Evolutionary conservation across 2,797 vertebrate genomes (phyloP).

Genomic region (Sandelia bainsii): DNA sequence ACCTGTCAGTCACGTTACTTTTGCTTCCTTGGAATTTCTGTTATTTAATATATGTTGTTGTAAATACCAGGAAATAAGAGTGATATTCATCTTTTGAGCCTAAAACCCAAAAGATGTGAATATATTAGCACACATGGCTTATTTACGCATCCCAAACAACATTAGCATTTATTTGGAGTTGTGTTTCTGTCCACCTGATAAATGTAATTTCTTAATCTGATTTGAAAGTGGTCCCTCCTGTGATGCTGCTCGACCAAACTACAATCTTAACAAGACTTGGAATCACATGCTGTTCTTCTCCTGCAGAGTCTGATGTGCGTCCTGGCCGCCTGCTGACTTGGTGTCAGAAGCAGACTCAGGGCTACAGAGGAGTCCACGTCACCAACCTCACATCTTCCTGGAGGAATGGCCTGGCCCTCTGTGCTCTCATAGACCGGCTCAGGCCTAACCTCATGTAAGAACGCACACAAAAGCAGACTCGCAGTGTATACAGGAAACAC

Average conservation of each 20-base stretch:
- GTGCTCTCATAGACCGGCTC: conserved; percentile 94
- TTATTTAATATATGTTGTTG: too few species aligned
- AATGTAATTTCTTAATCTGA: neutral
- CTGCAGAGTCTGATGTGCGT: conserved; percentile 90
- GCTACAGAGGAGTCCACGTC: conserved; percentile 88
- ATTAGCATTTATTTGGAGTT: too few species aligned
- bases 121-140: too few species aligned
- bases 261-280: neutral
- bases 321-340: conserved; percentile 92
- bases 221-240: conserved; percentile 3
- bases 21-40: too few species aligned
- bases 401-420: conserved; percentile 93
- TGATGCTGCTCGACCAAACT: neutral
- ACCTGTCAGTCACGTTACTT: too few species aligned
- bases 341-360: conserved; percentile 95
- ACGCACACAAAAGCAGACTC: neutral
- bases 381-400: conserved; percentile 92
- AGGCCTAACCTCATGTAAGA: conserved; percentile 94
- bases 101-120: too few species aligned
- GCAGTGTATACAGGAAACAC: neutral
- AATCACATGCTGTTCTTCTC: neutral
- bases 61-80: too few species aligned
- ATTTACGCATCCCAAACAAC: neutral
- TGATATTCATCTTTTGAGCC: too few species aligned
- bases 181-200: neutral